A percentile compares a stretch with the other conserved stretches of the same genome.
phyloP scores from a whole-genome alignment of 2,113 vertebrate species.

The Heliornis fulica region DNA sequence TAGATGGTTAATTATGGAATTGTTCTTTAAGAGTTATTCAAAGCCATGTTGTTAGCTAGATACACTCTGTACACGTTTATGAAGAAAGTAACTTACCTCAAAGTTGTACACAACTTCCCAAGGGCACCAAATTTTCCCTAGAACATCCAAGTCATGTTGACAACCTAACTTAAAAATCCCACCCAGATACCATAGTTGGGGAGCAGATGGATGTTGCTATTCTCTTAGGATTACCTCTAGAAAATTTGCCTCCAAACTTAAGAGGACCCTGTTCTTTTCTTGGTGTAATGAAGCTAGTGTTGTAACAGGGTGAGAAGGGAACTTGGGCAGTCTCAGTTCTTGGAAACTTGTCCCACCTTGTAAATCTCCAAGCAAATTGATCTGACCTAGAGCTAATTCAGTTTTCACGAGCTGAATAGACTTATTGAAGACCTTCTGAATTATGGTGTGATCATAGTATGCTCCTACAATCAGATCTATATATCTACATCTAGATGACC shows the following conservation, averaged over 20 bases:
- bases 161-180: not conserved
- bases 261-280: not conserved
- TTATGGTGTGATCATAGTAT: not conserved
- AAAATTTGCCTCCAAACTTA: not conserved
- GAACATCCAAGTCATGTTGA: not conserved
- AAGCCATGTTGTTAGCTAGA: not conserved
- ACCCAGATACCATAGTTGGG: too few species aligned
- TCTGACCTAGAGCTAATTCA: not conserved
- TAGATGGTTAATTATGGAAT: not conserved
- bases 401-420: not conserved
- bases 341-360: not conserved
- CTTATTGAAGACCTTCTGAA: not conserved
- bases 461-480: not conserved
- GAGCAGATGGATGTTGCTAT: not conserved
- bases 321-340: not conserved
- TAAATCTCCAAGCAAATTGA: rapidly evolving
- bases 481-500: not conserved
- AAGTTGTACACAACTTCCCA: not conserved
- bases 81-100: not conserved
- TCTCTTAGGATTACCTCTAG: not conserved
- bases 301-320: not conserved
- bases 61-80: not conserved
- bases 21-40: not conserved
- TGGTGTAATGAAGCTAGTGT: not conserved
- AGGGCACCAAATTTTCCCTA: not conserved